These are phyloP conservation scores for Drosophila helvetica DNA, from an alignment of 2,888 invertebrate species.

Conservation along the genomic window DNA sequence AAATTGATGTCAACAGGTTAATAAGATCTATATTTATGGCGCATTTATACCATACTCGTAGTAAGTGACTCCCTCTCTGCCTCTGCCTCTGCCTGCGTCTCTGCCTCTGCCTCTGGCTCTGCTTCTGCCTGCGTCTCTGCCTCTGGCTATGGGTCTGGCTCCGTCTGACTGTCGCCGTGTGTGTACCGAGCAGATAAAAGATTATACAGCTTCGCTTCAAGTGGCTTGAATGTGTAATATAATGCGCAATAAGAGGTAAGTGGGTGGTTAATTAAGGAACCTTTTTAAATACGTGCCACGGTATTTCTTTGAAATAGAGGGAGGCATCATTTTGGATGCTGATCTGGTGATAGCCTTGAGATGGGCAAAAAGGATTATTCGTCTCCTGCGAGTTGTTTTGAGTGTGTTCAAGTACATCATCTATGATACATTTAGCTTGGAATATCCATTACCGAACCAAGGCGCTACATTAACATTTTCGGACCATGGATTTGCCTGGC, in stretches of 20 bases:
- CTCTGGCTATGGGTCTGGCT: background rate
- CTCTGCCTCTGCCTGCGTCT: background rate
- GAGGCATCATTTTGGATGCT: too few species aligned
- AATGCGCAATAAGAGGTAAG: slow-evolving; percentile 37
- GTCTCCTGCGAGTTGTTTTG: too few species aligned
- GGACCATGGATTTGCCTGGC: background rate
- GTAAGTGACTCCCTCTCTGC: slow-evolving; percentile 5
- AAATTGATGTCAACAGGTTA: slow-evolving; percentile 58
- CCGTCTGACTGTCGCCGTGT: slow-evolving; percentile 3
- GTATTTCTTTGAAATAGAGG: slow-evolving; percentile 26
- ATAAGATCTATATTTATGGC: slow-evolving; percentile 57
- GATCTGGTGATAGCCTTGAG: too few species aligned
- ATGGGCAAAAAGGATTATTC: too few species aligned
- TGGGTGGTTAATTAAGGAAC: slow-evolving; percentile 45
- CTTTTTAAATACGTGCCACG: slow-evolving; percentile 38
- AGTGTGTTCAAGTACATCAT: slow-evolving; percentile 1
- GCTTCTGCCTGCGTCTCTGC: background rate
- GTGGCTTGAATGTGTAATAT: slow-evolving; percentile 32
- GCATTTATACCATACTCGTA: slow-evolving; percentile 31
- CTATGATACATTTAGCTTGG: too few species aligned
- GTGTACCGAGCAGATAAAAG: slow-evolving; percentile 48
- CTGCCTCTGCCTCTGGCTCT: background rate
- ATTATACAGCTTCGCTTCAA: slow-evolving; percentile 41
- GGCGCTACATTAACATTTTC: too few species aligned
- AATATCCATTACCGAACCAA: too few species aligned